Conservation (phyloP, 2,888 invertebrate species). For the Diploptera punctata region DNA sequence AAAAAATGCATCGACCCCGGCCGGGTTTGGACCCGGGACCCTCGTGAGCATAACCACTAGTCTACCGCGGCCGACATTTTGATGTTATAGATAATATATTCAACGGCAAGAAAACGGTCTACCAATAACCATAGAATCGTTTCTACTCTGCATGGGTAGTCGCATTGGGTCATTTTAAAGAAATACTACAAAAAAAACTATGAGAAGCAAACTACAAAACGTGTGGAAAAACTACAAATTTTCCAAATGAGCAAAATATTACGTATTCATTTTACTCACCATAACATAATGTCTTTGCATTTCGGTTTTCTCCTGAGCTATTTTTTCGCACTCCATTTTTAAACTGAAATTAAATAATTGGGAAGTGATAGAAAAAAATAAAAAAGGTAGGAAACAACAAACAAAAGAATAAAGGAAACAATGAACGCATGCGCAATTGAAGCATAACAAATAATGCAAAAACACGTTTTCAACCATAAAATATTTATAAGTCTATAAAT, state of each 20-base stretch:
- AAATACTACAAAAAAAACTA: too few relatives aligned
- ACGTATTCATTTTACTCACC: slow-evolving; percentile 64
- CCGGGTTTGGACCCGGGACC: too few relatives aligned
- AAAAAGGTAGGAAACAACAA: slow-evolving; percentile 46
- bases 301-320: slow-evolving; percentile 85
- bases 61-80: too few relatives aligned
- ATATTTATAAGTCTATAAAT: neutral
- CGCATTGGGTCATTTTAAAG: too few relatives aligned
- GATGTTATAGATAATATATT: too few relatives aligned
- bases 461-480: neutral
- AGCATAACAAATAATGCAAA: neutral
- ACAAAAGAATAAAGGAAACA: neutral
- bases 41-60: too few relatives aligned
- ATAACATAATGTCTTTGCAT: slow-evolving; percentile 89
- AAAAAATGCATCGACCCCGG: too few relatives aligned
- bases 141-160: too few relatives aligned
- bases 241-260: neutral
- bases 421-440: slow-evolving; percentile 2
- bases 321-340: slow-evolving; percentile 86
- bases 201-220: too few relatives aligned
- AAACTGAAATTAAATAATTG: slow-evolving; percentile 61
- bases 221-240: neutral
- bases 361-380: slow-evolving; percentile 53
- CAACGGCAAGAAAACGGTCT: too few relatives aligned
- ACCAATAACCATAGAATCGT: too few relatives aligned